phyloP scores from a whole-genome alignment of 2,888 invertebrate species.

The Agapostemon virescens region DNA sequence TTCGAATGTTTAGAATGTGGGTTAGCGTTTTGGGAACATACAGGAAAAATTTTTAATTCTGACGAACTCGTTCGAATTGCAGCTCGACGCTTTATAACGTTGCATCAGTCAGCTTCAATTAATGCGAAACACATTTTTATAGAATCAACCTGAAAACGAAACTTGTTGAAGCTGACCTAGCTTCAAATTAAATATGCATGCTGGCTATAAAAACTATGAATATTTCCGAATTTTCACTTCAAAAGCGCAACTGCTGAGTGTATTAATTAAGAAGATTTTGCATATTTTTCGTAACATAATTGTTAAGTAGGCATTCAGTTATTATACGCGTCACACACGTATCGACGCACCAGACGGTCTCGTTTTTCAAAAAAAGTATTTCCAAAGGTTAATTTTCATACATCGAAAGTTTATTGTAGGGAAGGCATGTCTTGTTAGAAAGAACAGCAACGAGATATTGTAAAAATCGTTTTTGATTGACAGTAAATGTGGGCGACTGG shows the following conservation, averaged over 20 bases:
- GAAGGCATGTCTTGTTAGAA: neutral
- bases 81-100: neutral
- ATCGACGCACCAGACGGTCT: neutral
- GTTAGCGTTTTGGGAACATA: neutral
- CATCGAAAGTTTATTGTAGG: neutral
- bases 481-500: neutral
- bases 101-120: neutral
- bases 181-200: neutral
- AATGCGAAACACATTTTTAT: neutral
- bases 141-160: neutral
- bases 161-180: neutral
- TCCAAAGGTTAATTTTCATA: neutral
- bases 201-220: neutral
- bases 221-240: neutral
- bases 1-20: neutral
- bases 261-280: neutral
- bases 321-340: neutral
- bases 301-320: neutral
- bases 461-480: neutral
- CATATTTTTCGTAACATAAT: neutral
- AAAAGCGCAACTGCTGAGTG: neutral
- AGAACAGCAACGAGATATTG: neutral
- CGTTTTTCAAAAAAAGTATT: neutral
- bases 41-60: neutral
- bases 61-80: neutral